Percentiles rank a stretch among this genome's conserved stretches.
Evolutionary conservation across 2,888 invertebrate species (phyloP).

Genomic region (Tortricodes alternella): DNA sequence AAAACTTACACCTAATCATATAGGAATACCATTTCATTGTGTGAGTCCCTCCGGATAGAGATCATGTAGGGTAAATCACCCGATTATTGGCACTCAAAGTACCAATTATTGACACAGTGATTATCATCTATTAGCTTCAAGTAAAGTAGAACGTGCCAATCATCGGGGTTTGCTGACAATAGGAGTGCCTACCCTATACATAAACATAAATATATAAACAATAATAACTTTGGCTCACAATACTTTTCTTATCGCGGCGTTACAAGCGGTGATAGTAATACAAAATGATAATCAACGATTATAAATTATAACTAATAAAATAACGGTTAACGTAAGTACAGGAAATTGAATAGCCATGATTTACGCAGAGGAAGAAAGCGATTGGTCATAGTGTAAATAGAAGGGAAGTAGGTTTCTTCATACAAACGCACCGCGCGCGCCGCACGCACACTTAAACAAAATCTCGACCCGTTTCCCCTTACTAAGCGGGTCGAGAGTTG

Average conservation of each 20-base stretch:
- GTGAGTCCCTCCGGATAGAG: conserved; percentile 33
- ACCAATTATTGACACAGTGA: no score
- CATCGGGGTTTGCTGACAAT: not conserved
- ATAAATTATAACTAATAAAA: not conserved
- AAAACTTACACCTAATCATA: conserved; percentile 38
- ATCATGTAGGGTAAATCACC: conserved; percentile 33
- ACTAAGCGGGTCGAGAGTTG: no score
- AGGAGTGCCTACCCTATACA: no score
- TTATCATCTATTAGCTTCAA: no score
- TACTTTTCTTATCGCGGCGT: conserved; percentile 29
- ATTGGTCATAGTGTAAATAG: no score
- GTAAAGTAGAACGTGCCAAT: no score
- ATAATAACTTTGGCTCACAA: conserved; percentile 39
- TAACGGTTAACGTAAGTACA: conserved; percentile 18
- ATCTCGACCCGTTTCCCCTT: no score
- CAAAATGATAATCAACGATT: not conserved
- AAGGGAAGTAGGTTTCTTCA: no score
- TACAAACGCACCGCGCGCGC: no score
- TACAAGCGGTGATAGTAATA: not conserved
- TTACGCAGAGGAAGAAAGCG: no score
- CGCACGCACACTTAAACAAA: no score
- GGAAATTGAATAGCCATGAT: not conserved
- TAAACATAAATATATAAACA: conserved; percentile 15
- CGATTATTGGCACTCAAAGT: no score
- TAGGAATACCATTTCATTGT: conserved; percentile 27